Base-by-base conservation (phyloP, 2,888 invertebrate species). In the Helleia helle region DNA sequence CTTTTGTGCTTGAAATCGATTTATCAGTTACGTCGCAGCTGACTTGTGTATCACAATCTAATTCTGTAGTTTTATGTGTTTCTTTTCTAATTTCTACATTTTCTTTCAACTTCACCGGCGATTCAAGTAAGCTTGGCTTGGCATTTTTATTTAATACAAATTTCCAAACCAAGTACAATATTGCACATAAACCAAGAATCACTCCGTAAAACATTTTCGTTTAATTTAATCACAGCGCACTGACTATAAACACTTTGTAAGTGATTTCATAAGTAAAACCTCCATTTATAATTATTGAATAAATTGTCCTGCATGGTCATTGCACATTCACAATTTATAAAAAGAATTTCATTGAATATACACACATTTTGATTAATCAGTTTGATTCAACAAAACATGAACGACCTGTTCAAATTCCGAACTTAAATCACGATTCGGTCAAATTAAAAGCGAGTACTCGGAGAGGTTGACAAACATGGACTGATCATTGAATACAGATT, bases 161-260 rank as follows among this genome's bases (percentile, higher is more conserved):
- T 49, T 76, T 83, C 74, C 79, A 81, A 30, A 80, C 40, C 36
- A 81, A 52, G 53, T 65, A 76, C 36, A 72, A 46, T 36, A 81
- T 46, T 36, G 73, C 62, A 47, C 71, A 70, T 34, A 81, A 47
- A 42, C 80, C 77, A 49, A 83, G 65, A 11, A 84, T 53, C 34
- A 71, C 55, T 69, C 77, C 79, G 48, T 70, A 66, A 48, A 83
- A 58, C 84, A 83, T 85, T 66, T 65, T 73, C 47, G 56, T 52
- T 54, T 49, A 57, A n/a, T 65, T 47, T 55, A 63, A 68, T 71
- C 69, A 71, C 70, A 75, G 65, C 64, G 11, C 18, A 71, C 66
- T 66, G 65, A 64, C 62, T 69, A 63, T 55, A 71, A 65, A 62
- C 52, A 47, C 50, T 64, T 62, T 50, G 40, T 27, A 50, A 53